These are phyloP conservation scores for Paramisgurnus dabryanus DNA, from an alignment of 2,113 vertebrate genomes.

Conservation along the genomic window DNA sequence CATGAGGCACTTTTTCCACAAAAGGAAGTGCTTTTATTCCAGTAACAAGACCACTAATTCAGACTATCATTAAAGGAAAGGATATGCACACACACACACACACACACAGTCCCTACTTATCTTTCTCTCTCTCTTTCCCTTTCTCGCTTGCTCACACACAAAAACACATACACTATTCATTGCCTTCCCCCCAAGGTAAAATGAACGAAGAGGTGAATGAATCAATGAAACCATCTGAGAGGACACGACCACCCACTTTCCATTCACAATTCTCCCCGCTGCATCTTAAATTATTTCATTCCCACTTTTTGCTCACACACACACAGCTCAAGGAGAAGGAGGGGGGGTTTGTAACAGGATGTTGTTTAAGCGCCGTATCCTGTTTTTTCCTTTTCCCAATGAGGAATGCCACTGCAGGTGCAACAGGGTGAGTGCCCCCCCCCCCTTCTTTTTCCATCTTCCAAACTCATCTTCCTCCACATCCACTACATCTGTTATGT, in stretches of 20 bases:
- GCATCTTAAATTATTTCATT: constrained; percentile 58
- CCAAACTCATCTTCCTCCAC: constrained; percentile 31
- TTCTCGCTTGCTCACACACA: not conserved
- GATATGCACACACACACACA: constrained; percentile 12
- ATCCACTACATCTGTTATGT: constrained; percentile 3
- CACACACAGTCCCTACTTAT: not conserved
- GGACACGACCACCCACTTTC: constrained; percentile 43
- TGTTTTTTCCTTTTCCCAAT: constrained; percentile 73
- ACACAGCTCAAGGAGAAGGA: constrained; percentile 3
- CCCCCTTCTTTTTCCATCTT: constrained; percentile 49
- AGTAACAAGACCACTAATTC: constrained; percentile 34
- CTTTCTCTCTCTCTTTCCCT: not conserved
- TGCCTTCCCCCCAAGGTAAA: constrained; percentile 6
- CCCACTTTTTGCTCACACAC: constrained; percentile 50
- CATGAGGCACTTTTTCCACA: constrained; percentile 14
- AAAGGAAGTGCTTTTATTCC: constrained; percentile 31
- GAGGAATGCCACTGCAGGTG: constrained; percentile 65
- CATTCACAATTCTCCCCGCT: not conserved
- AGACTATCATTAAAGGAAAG: constrained; percentile 28
- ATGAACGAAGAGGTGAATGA: constrained; percentile 20
- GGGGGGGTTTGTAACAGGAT: constrained; percentile 63
- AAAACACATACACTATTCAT: constrained; percentile 10
- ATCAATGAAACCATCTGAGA: constrained; percentile 18
- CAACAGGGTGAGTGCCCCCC: constrained; percentile 35
- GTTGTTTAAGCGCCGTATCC: constrained; percentile 73